phyloP scores from a whole-genome alignment of 2,888 invertebrate genomes.

The Branchinecta sandiegonensis region DNA sequence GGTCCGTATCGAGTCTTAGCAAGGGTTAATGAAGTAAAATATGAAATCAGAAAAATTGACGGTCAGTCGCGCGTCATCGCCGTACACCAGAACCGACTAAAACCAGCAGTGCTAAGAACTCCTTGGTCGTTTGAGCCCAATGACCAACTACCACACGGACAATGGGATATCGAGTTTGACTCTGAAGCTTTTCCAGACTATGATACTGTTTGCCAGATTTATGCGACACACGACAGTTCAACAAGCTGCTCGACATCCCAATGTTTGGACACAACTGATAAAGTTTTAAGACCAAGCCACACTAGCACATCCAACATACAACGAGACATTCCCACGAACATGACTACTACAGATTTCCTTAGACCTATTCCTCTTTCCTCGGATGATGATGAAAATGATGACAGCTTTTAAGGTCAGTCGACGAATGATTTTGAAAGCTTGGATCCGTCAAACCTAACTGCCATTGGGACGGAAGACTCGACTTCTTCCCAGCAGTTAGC shows the following conservation, averaged over 20 bases:
- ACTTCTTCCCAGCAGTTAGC: constrained; percentile 1
- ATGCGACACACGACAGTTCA: constrained; percentile 3
- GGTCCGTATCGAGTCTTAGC: too few relatives aligned
- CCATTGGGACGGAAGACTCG: background rate
- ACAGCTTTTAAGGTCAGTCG: constrained; percentile 11
- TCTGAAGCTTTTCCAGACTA: constrained; percentile 7
- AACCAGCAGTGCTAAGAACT: too few relatives aligned
- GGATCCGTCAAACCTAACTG: constrained; percentile 11
- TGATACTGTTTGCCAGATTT: constrained; percentile 1
- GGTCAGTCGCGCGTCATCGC: too few relatives aligned
- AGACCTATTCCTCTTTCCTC: constrained; percentile 2
- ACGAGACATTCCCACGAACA: background rate
- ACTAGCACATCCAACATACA: constrained; percentile 7
- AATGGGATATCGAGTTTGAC: constrained; percentile 7
- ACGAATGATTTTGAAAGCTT: constrained; percentile 10
- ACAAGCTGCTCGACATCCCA: background rate
- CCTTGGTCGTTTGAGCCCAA: too few relatives aligned
- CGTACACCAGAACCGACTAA: too few relatives aligned
- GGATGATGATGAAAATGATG: background rate
- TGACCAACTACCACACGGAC: too few relatives aligned
- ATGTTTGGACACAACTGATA: background rate
- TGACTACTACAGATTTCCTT: background rate
- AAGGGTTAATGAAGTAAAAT: too few relatives aligned
- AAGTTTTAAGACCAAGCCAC: background rate
- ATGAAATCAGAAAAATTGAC: too few relatives aligned